Evolutionary conservation across 2,888 invertebrate genomes (phyloP).

Genomic region (Chorisops tibialis): DNA sequence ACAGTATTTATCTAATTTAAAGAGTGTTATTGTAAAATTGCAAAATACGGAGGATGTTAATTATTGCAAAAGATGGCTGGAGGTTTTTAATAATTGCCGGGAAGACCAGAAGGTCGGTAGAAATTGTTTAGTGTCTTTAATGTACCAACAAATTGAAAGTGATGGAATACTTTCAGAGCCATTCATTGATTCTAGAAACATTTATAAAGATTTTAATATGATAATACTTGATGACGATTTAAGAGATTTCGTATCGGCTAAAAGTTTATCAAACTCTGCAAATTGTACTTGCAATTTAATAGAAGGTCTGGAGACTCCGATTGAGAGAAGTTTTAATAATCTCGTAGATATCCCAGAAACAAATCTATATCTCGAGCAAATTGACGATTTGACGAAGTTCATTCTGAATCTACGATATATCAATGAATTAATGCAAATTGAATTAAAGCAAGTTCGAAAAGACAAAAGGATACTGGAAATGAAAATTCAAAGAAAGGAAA

Average conservation of each 20-base stretch:
- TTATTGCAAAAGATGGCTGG: constrained; percentile 41
- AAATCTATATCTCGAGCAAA: constrained; percentile 11
- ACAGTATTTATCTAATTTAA: constrained; percentile 4
- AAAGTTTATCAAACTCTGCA: not conserved
- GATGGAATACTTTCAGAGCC: constrained; percentile 33
- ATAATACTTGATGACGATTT: constrained; percentile 13
- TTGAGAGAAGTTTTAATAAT: not conserved
- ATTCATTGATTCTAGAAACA: constrained; percentile 6
- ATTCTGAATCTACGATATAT: constrained; percentile 10
- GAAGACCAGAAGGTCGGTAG: constrained; percentile 41
- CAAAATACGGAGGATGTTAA: not conserved
- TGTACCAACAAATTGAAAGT: constrained; percentile 42
- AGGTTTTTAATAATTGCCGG: constrained; percentile 39
- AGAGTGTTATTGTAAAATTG: constrained; percentile 6
- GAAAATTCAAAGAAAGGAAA: constrained; percentile 20
- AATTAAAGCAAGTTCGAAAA: constrained; percentile 9
- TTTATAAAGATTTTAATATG: not conserved
- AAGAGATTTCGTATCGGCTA: not conserved
- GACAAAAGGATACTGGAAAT: constrained; percentile 17
- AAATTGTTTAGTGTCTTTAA: constrained; percentile 42
- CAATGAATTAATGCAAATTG: constrained; percentile 8
- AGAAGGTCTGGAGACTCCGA: not conserved
- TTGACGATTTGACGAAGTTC: constrained; percentile 27
- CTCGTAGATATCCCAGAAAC: not conserved
- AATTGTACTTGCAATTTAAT: not conserved